Conservation (phyloP, 2,888 invertebrate genomes). For the Aphodius sticticus region DNA sequence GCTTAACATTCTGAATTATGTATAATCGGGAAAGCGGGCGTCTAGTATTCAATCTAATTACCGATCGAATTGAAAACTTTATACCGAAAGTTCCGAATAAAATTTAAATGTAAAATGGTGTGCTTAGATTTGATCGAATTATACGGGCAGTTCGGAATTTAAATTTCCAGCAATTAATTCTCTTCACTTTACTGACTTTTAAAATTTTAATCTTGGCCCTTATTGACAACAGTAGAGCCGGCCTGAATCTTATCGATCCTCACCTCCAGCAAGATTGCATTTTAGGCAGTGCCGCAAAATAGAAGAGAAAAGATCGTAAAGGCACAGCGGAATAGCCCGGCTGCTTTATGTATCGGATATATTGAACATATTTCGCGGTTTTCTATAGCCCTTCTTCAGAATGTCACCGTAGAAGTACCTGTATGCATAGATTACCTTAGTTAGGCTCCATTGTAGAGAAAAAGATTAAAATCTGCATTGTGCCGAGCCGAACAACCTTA, state of each 20-base stretch:
- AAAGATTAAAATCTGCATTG: neutral
- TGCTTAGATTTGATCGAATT: slow-evolving; percentile 4
- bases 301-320: neutral
- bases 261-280: neutral
- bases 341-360: neutral
- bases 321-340: neutral
- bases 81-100: neutral
- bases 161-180: neutral
- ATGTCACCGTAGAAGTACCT: neutral
- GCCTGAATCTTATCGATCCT: neutral
- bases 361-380: neutral
- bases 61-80: neutral
- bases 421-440: neutral
- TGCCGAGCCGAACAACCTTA: neutral
- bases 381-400: neutral
- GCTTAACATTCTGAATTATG: neutral
- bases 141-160: neutral
- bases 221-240: neutral
- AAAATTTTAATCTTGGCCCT: neutral
- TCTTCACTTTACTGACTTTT: neutral
- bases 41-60: too few relatives aligned
- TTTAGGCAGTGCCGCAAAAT: neutral
- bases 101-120: neutral
- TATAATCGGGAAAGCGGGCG: neutral
- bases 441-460: neutral